Percentiles rank a stretch among this genome's conserved stretches.
These are phyloP conservation scores for Amphimedon queenslandica DNA, from an alignment of 37 sponge, comb jelly and placozoan species.

Conservation along the genomic window DNA sequence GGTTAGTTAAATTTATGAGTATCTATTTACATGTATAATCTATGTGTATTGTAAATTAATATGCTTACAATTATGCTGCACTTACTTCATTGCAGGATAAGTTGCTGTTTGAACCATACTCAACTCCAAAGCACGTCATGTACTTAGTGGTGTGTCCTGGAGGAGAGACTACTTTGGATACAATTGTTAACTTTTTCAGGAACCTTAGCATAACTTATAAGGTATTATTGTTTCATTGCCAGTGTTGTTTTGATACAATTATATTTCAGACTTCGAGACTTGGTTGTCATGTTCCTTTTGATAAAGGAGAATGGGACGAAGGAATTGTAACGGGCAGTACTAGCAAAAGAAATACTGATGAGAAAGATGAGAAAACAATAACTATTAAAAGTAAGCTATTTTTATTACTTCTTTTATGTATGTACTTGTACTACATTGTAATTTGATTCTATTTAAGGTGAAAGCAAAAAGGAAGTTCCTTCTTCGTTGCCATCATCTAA, in stretches of 20 bases:
- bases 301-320: constrained; percentile 39
- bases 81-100: constrained; percentile 38
- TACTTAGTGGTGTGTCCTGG: constrained; percentile 51
- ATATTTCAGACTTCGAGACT: constrained; percentile 43
- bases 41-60: too few relatives aligned
- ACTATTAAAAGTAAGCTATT: background rate
- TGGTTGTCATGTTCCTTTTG: constrained; percentile 51
- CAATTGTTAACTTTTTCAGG: constrained; percentile 42
- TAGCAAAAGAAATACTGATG: constrained; percentile 1
- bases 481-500: too few relatives aligned
- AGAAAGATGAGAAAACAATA: background rate
- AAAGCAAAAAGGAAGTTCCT: too few relatives aligned
- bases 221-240: constrained; percentile 33
- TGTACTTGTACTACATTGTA: background rate
- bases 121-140: constrained; percentile 45
- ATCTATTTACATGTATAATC: too few relatives aligned
- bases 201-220: constrained; percentile 60
- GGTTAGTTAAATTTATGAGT: constrained; percentile 31
- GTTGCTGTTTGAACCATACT: constrained; percentile 66
- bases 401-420: too few relatives aligned
- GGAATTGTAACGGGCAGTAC: constrained; percentile 12
- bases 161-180: background rate
- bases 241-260: background rate
- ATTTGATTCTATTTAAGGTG: background rate
- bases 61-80: background rate